Evolutionary conservation across 2,888 invertebrate species (phyloP).

Genomic region (Pristionchus entomophagus): DNA sequence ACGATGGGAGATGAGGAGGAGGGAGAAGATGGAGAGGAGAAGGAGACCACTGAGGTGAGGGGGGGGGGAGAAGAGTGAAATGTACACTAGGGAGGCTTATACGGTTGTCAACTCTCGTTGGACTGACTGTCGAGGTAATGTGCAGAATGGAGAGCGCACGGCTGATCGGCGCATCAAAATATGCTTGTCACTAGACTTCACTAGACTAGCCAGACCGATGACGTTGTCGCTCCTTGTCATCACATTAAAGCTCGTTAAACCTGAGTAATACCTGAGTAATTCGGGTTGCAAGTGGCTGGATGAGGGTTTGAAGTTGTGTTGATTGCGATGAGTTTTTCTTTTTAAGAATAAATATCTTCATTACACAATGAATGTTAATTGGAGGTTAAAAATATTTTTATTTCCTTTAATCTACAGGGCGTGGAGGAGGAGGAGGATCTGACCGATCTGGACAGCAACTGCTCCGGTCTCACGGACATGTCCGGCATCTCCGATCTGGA

Average conservation of each 20-base stretch:
- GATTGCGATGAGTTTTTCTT: neutral
- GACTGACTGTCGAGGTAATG: no score
- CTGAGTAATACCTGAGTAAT: no score
- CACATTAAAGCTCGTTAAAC: no score
- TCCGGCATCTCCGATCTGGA: slow-evolving; percentile 72
- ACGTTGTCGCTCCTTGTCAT: no score
- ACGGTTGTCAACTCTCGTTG: no score
- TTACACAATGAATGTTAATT: no score
- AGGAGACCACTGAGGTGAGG: slow-evolving; percentile 51
- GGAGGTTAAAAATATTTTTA: no score
- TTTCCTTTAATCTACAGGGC: slow-evolving; percentile 43
- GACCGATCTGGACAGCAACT: slow-evolving; percentile 70
- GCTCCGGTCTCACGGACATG: slow-evolving; percentile 68
- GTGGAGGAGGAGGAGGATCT: slow-evolving; percentile 64
- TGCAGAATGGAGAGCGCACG: no score
- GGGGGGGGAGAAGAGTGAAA: slow-evolving; percentile 50
- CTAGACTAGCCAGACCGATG: no score
- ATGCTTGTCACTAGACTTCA: no score
- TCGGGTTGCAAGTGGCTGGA: neutral
- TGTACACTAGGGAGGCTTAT: no score
- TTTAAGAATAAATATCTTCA: neutral
- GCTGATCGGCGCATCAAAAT: no score
- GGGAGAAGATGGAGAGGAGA: slow-evolving; percentile 50
- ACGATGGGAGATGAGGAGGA: slow-evolving; percentile 51
- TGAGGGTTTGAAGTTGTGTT: neutral